Conservation (phyloP, 2,888 invertebrate species). For the Agriotes lineatus region DNA sequence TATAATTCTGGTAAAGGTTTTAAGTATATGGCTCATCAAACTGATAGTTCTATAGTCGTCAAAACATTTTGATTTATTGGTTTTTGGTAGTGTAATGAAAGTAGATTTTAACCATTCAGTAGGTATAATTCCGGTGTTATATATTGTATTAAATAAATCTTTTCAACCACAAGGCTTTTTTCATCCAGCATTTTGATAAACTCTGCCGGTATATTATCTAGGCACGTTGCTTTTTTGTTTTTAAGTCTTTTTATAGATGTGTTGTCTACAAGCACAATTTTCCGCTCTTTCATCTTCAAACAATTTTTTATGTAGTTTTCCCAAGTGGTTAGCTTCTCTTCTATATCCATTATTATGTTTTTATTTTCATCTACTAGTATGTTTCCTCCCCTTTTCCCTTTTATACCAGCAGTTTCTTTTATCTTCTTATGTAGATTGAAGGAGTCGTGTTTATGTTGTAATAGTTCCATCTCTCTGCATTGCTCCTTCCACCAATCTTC, state of each 20-base stretch:
- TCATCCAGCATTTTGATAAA: not conserved
- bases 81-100: no score
- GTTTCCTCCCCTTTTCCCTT: not conserved
- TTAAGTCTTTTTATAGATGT: not conserved
- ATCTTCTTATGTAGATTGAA: not conserved
- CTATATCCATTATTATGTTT: not conserved
- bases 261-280: not conserved
- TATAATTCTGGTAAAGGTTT: not conserved
- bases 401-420: not conserved
- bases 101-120: no score
- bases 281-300: not conserved
- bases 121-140: no score
- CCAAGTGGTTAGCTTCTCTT: not conserved
- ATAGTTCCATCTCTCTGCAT: not conserved
- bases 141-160: no score
- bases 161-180: not conserved
- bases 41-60: no score
- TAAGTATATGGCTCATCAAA: no score
- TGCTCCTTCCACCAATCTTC: not conserved
- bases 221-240: not conserved
- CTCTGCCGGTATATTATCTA: not conserved
- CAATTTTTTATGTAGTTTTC: not conserved
- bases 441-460: not conserved
- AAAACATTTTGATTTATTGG: no score
- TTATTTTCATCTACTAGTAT: not conserved